These are phyloP conservation scores for Apis cerana DNA, from an alignment of 1,140 invertebrate genomes.

Conservation along the genomic window DNA sequence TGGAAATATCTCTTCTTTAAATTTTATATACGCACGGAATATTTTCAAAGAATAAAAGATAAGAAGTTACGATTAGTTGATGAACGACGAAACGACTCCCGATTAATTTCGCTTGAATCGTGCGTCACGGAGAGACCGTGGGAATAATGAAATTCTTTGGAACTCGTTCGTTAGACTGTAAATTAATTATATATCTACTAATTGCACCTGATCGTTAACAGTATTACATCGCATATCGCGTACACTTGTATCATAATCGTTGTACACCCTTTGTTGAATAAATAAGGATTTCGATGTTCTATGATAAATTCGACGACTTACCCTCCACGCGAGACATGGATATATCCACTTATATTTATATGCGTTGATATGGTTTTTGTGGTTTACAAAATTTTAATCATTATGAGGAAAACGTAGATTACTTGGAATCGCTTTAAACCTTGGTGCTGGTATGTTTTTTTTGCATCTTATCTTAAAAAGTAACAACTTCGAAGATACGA, in stretches of 20 bases:
- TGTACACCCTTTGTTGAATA: slow-evolving; percentile 16
- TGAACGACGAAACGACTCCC: slow-evolving; percentile 20
- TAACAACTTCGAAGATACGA: background rate
- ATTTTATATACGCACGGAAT: slow-evolving; percentile 4
- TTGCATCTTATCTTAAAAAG: slow-evolving; percentile 5
- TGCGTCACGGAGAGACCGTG: background rate
- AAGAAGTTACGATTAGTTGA: background rate
- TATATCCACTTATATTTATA: background rate
- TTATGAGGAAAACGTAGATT: background rate
- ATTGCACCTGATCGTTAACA: slow-evolving; percentile 40
- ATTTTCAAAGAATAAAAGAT: background rate
- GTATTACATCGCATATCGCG: slow-evolving; percentile 34
- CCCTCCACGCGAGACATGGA: background rate
- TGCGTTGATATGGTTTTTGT: background rate
- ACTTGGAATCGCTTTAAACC: slow-evolving; percentile 25
- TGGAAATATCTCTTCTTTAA: background rate
- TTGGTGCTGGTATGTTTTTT: slow-evolving; percentile 39
- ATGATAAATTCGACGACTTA: background rate
- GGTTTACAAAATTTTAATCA: background rate
- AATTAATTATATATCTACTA: background rate
- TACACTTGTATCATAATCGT: slow-evolving; percentile 42
- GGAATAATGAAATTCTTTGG: slow-evolving; percentile 26
- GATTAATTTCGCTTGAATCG: slow-evolving; percentile 27
- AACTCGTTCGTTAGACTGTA: slow-evolving; percentile 24
- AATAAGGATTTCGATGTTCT: slow-evolving; percentile 30